phyloP scores from a whole-genome alignment of 2,797 vertebrate genomes.

The Falco concolor region DNA sequence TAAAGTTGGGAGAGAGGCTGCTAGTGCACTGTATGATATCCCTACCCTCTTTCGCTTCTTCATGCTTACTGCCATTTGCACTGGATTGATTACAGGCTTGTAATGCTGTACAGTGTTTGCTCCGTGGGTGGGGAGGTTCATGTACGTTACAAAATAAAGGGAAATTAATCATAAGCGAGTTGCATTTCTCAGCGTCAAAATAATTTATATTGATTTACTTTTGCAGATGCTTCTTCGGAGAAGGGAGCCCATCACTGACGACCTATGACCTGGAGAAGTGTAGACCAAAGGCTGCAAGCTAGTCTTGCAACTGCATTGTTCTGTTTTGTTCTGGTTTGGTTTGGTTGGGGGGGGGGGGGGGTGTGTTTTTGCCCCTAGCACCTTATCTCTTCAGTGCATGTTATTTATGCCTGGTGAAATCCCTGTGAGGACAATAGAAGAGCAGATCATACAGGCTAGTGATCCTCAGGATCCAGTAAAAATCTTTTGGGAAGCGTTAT shows the following conservation, averaged over 20 bases:
- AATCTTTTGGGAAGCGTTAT: not conserved
- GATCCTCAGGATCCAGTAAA: not conserved
- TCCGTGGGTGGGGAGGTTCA: rapidly evolving
- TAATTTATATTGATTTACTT: not conserved
- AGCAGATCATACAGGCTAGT: not conserved
- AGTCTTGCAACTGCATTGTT: not conserved
- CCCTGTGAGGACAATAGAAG: not conserved
- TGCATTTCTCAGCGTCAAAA: not conserved
- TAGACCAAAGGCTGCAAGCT: not conserved
- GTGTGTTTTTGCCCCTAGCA: not conserved
- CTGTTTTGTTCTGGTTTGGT: not conserved
- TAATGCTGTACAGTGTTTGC: not conserved
- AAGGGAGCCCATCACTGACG: slow-evolving; percentile 38
- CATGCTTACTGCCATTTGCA: not conserved
- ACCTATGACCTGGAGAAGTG: not conserved
- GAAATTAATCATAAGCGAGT: not conserved
- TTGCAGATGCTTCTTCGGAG: slow-evolving; percentile 29
- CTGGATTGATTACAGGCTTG: not conserved
- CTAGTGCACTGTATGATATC: not conserved
- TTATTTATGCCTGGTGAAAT: not conserved
- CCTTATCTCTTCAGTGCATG: not conserved
- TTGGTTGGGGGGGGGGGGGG: no score
- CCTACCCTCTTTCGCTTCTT: not conserved
- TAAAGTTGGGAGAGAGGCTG: not conserved
- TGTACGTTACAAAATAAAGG: not conserved